Conservation (phyloP, 2,888 invertebrate species). For the Zhuqinia jingwanae region DNA sequence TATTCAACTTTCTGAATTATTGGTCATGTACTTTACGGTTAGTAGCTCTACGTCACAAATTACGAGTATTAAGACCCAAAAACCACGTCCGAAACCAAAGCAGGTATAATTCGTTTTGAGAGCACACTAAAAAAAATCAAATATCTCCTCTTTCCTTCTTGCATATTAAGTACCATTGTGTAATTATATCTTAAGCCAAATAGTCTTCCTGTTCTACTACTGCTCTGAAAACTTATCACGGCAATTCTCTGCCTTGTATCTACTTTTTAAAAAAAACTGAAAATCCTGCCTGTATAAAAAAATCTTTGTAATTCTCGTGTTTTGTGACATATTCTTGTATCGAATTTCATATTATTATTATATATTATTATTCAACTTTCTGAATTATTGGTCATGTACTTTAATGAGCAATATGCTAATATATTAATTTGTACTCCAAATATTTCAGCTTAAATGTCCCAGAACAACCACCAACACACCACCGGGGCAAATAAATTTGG, state of each 20-base stretch:
- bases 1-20: neutral
- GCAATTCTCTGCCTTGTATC: constrained; percentile 60
- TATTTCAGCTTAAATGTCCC: constrained; percentile 59
- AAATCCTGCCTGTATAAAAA: neutral
- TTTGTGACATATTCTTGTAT: constrained; percentile 46
- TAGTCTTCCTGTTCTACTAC: constrained; percentile 7
- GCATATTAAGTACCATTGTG: constrained; percentile 24
- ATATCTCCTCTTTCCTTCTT: constrained; percentile 23
- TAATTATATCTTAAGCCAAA: too few species aligned
- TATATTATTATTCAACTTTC: constrained; percentile 6
- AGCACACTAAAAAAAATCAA: constrained; percentile 19
- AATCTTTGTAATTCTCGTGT: constrained; percentile 51
- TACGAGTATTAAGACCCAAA: constrained; percentile 72
- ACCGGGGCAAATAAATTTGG: constrained; percentile 94
- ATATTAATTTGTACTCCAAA: constrained; percentile 3
- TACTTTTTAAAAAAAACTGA: neutral
- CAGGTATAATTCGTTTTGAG: constrained; percentile 72
- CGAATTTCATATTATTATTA: neutral
- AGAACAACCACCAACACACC: constrained; percentile 84
- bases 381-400: neutral
- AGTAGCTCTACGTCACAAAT: constrained; percentile 75
- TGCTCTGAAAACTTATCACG: constrained; percentile 37
- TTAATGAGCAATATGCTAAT: constrained; percentile 5
- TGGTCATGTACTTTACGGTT: constrained; percentile 52
- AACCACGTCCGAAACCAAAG: constrained; percentile 75